phyloP scores from a whole-genome alignment of 2,888 invertebrate species.

The Gryllus longicercus region DNA sequence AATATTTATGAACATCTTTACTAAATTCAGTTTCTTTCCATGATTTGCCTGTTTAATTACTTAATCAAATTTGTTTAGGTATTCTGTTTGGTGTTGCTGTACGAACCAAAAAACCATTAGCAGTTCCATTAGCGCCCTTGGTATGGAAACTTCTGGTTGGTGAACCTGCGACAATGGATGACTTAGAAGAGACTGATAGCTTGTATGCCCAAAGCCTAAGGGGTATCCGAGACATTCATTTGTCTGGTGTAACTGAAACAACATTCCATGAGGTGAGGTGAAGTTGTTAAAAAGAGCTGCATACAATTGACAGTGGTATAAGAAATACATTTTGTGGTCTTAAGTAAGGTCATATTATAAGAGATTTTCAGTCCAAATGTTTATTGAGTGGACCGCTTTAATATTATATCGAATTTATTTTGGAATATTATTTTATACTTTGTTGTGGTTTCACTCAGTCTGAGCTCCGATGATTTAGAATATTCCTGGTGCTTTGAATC shows the following conservation, averaged over 20 bases:
- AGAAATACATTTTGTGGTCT: too few species aligned
- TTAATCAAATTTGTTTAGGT: slow-evolving; percentile 43
- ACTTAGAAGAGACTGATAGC: slow-evolving; percentile 59
- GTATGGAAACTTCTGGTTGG: slow-evolving; percentile 62
- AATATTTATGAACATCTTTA: too few species aligned
- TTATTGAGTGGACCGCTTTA: too few species aligned
- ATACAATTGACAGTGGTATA: too few species aligned
- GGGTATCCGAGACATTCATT: slow-evolving; percentile 58
- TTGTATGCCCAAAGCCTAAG: slow-evolving; percentile 58
- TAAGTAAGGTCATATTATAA: neutral
- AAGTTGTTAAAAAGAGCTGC: neutral
- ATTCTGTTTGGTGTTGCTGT: slow-evolving; percentile 63
- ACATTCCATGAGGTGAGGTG: slow-evolving; percentile 54
- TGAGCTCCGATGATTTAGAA: too few species aligned
- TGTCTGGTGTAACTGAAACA: slow-evolving; percentile 57
- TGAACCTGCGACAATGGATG: slow-evolving; percentile 56
- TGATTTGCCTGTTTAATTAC: too few species aligned
- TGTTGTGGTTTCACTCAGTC: too few species aligned
- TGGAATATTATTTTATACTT: too few species aligned
- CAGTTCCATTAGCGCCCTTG: slow-evolving; percentile 59
- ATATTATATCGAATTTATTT: too few species aligned
- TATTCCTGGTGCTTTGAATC: too few species aligned
- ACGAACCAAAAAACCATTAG: slow-evolving; percentile 63
- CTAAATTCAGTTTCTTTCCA: too few species aligned
- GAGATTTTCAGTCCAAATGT: too few species aligned